phyloP scores from a whole-genome alignment of 2,113 vertebrate genomes.

The Boulengeromyrus knoepffleri region DNA sequence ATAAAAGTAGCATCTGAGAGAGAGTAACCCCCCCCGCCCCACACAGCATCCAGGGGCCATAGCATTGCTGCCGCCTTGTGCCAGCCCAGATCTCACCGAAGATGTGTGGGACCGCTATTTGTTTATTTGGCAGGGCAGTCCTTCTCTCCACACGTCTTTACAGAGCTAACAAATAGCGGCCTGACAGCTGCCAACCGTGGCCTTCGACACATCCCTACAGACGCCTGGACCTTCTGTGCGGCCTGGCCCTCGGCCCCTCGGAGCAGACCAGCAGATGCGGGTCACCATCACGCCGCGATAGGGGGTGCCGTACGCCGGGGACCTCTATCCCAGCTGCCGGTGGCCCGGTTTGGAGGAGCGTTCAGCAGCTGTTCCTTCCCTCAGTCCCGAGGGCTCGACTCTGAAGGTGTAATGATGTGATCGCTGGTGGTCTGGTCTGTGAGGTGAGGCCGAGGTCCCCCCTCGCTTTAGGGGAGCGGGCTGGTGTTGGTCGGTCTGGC shows the following conservation, averaged over 20 bases:
- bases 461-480: not conserved
- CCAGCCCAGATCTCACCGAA: constrained; percentile 25
- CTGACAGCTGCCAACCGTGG: constrained; percentile 58
- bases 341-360: not conserved
- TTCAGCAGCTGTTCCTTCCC: not conserved
- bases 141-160: constrained; percentile 48
- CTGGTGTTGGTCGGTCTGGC: constrained; percentile 18
- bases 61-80: constrained; percentile 22
- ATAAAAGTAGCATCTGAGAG: not conserved
- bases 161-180: constrained; percentile 47
- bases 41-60: constrained; percentile 5
- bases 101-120: constrained; percentile 47
- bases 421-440: not conserved
- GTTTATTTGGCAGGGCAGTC: constrained; percentile 54
- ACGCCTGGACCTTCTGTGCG: not conserved
- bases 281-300: constrained; percentile 2
- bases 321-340: not conserved
- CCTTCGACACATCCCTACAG: constrained; percentile 42
- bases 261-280: not conserved
- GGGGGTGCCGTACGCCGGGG: not conserved
- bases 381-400: not conserved
- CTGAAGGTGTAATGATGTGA: not conserved
- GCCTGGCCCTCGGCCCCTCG: not conserved
- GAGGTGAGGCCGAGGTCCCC: not conserved
- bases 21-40: not conserved